These are phyloP conservation scores for Nannospalax galili DNA, from an alignment of 2,113 vertebrate genomes.

Conservation along the genomic window DNA sequence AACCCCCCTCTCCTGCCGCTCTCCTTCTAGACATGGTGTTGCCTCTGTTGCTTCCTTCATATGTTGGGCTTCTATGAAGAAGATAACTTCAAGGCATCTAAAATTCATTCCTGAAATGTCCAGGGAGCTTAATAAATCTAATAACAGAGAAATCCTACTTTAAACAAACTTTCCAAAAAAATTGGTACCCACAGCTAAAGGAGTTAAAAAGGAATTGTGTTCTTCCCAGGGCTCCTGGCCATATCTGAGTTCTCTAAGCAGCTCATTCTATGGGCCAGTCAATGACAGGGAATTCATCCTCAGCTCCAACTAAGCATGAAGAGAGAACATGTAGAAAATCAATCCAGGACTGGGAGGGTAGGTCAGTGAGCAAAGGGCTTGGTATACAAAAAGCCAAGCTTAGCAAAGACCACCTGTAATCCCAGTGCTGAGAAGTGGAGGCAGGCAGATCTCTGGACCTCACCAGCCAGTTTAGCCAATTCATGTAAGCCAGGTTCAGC, in stretches of 20 bases:
- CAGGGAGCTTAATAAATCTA: slow-evolving; percentile 20
- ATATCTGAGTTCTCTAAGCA: background rate
- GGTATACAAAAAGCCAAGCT: background rate
- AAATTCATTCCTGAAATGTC: slow-evolving; percentile 14
- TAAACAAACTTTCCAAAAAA: background rate
- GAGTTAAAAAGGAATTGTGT: background rate
- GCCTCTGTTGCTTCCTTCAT: background rate
- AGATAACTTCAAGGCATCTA: background rate
- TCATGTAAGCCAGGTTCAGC: background rate
- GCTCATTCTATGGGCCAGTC: background rate
- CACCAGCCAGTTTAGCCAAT: background rate
- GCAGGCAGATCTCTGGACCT: background rate
- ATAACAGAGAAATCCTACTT: background rate
- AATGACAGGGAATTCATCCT: background rate
- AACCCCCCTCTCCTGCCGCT: background rate
- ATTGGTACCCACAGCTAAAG: background rate
- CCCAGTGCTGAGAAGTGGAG: background rate
- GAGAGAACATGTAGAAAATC: background rate
- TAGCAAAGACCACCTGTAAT: background rate
- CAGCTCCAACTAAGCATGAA: background rate
- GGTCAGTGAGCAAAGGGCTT: background rate
- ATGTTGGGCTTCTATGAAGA: background rate
- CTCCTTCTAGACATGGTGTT: background rate
- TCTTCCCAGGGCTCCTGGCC: background rate
- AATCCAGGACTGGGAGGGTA: background rate